phyloP scores from a whole-genome alignment of 2,113 vertebrate species.

The Crotophaga sulcirostris region DNA sequence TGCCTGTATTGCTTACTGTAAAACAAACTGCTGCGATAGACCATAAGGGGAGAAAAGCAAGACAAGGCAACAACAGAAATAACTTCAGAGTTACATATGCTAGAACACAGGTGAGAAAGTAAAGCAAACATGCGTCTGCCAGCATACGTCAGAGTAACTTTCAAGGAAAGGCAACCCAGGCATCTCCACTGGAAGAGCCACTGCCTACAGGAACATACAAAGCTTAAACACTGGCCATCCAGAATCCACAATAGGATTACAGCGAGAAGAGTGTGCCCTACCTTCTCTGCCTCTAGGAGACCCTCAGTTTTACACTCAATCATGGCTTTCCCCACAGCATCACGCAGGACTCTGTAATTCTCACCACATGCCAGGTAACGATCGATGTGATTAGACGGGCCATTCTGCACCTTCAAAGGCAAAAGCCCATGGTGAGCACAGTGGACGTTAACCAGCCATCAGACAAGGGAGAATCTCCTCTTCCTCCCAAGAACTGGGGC shows the following conservation, averaged over 20 bases:
- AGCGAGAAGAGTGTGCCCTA: constrained; percentile 23
- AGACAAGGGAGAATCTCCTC: not conserved
- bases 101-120: not conserved
- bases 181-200: not conserved
- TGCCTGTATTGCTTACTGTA: not conserved
- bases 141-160: not conserved
- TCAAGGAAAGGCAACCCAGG: not conserved
- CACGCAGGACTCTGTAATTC: constrained; percentile 81
- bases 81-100: not conserved
- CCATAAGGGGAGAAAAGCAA: not conserved
- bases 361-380: constrained; percentile 82
- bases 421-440: not conserved
- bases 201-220: not conserved
- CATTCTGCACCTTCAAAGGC: constrained; percentile 24
- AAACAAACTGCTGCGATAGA: not conserved
- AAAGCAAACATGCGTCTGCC: not conserved
- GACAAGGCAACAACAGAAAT: not conserved
- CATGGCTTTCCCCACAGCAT: constrained; percentile 78
- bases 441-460: not conserved
- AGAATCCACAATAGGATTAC: fast-evolving
- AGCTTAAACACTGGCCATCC: not conserved
- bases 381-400: constrained; percentile 76
- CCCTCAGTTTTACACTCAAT: constrained; percentile 66
- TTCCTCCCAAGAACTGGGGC: not conserved
- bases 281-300: constrained; percentile 73